Conservation (phyloP, 2,113 vertebrate species). For the Bubalus kerabau region DNA sequence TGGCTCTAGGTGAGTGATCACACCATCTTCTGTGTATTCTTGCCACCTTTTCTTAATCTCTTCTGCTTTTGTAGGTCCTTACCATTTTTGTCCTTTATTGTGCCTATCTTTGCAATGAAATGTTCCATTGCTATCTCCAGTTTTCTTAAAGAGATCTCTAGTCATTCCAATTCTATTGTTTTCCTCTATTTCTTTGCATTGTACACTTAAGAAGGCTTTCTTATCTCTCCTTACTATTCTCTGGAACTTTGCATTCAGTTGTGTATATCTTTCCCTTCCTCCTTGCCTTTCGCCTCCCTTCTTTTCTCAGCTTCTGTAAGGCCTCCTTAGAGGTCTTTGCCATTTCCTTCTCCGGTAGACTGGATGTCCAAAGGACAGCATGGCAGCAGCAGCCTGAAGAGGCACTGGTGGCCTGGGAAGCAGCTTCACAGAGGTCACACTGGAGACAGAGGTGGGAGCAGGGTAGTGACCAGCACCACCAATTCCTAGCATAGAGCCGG, state of each 20-base stretch:
- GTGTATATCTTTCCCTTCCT: not conserved
- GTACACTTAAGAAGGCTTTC: not conserved
- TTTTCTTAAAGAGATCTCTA: not conserved
- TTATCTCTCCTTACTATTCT: not conserved
- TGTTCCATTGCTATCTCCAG: not conserved
- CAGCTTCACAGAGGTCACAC: not conserved
- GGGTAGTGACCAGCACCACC: not conserved
- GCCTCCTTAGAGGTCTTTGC: not conserved
- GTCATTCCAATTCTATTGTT: not conserved
- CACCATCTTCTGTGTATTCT: not conserved
- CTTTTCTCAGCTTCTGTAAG: not conserved
- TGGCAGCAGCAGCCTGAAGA: not conserved
- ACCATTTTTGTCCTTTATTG: not conserved
- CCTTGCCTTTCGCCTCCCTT: not conserved
- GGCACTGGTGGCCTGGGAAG: accelerated
- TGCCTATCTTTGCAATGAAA: not conserved
- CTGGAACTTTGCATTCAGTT: not conserved
- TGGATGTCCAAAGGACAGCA: not conserved
- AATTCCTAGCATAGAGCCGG: not conserved
- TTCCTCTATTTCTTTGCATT: not conserved
- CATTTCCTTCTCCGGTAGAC: not conserved
- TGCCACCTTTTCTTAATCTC: not conserved
- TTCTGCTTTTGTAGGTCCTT: not conserved
- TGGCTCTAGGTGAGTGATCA: not conserved
- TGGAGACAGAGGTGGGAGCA: not conserved